These are phyloP conservation scores for Temnothorax unifasciatus DNA, from an alignment of 2,888 invertebrate species.

Conservation along the genomic window DNA sequence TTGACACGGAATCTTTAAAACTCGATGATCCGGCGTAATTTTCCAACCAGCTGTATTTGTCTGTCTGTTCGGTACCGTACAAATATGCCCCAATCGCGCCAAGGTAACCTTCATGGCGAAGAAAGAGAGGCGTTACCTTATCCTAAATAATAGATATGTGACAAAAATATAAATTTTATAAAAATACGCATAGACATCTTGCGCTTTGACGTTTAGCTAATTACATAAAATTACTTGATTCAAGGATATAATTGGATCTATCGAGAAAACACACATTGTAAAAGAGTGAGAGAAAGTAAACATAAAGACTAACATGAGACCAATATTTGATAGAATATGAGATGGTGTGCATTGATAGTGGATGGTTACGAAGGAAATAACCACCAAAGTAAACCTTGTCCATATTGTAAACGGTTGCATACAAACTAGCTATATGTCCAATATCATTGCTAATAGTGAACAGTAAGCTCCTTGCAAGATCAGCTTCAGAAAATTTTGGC, in stretches of 20 bases:
- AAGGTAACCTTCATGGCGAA: conserved; percentile 91
- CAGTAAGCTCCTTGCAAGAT: conserved; percentile 89
- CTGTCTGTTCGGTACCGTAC: conserved; percentile 89
- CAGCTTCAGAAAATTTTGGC: conserved; percentile 87
- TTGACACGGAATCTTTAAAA: conserved; percentile 87
- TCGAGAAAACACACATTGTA: conserved; percentile 14
- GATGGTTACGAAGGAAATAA: conserved; percentile 90
- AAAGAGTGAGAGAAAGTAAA: conserved; percentile 33
- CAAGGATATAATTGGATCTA: conserved; percentile 1
- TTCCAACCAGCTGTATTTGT: conserved; percentile 90
- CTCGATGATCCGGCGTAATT: conserved; percentile 90
- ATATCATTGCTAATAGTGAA: conserved; percentile 91
- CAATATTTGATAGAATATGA: conserved; percentile 90
- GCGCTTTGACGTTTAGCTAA: neutral
- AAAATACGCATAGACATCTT: neutral
- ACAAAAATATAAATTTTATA: conserved; percentile 34
- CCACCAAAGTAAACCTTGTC: conserved; percentile 90
- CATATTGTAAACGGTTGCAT: conserved; percentile 89
- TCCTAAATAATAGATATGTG: conserved; percentile 82
- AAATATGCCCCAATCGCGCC: conserved; percentile 91
- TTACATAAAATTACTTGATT: conserved; percentile 8
- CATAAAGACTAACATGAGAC: conserved; percentile 86
- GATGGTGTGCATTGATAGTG: conserved; percentile 90
- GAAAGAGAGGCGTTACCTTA: conserved; percentile 89
- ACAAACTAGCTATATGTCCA: conserved; percentile 90